These are phyloP conservation scores for Phthorimaea operculella DNA, from an alignment of 1,140 invertebrate genomes.

Conservation along the genomic window DNA sequence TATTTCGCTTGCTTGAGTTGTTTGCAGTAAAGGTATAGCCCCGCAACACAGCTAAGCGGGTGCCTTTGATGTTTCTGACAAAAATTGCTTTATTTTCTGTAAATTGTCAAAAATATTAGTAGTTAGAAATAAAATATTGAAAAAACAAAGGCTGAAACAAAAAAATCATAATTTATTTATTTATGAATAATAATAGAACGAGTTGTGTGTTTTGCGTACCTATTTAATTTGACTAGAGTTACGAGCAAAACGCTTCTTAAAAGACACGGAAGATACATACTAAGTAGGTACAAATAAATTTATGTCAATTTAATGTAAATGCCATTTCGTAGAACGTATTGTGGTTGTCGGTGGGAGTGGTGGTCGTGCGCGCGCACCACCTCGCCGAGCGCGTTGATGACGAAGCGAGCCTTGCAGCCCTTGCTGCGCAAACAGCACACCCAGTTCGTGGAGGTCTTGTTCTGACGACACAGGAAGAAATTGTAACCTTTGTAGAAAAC, in stretches of 20 bases:
- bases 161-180: neutral
- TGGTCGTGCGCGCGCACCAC: neutral
- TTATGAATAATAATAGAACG: neutral
- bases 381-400: neutral
- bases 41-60: too few relatives aligned
- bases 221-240: neutral
- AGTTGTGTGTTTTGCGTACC: neutral
- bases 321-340: neutral
- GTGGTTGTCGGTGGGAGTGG: neutral
- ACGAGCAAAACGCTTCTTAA: too few relatives aligned
- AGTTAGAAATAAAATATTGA: neutral
- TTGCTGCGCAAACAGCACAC: neutral
- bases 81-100: too few relatives aligned
- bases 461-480: neutral
- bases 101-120: too few relatives aligned
- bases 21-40: too few relatives aligned
- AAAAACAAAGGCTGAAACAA: neutral
- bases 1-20: too few relatives aligned
- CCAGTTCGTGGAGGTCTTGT: neutral
- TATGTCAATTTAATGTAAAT: neutral
- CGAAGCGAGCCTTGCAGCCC: neutral
- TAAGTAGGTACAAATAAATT: neutral
- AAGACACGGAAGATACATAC: neutral
- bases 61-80: too few relatives aligned
- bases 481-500: too few relatives aligned